Conservation (phyloP, 2,113 vertebrate species). For the Capreolus pygargus region DNA sequence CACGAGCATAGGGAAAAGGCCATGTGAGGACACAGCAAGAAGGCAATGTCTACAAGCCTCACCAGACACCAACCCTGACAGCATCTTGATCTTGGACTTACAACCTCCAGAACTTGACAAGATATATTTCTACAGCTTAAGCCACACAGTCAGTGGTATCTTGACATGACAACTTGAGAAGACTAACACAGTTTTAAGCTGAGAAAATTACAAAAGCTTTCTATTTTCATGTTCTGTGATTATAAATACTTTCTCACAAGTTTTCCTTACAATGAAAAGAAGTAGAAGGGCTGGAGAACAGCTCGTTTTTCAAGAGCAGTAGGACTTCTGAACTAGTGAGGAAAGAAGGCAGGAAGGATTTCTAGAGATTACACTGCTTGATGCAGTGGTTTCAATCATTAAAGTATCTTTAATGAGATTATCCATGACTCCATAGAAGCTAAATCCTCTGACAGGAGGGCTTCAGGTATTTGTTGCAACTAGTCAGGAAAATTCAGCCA, state of each 20-base stretch:
- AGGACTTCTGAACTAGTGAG: neutral
- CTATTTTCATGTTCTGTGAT: neutral
- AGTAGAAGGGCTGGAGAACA: neutral
- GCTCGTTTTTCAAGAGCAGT: neutral
- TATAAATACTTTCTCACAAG: neutral
- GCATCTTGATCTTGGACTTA: neutral
- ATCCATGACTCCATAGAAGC: neutral
- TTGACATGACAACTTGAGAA: neutral
- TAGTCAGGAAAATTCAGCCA: neutral
- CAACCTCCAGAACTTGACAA: neutral
- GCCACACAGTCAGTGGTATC: neutral
- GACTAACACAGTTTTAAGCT: neutral
- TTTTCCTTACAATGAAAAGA: neutral
- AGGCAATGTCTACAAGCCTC: neutral
- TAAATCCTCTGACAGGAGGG: neutral
- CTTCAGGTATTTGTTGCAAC: neutral
- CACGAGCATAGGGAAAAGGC: neutral
- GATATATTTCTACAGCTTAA: neutral
- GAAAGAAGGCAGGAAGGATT: neutral
- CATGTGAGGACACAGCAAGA: neutral
- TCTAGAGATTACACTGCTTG: neutral
- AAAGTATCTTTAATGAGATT: conserved; percentile 20
- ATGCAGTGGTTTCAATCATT: neutral
- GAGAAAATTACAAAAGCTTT: neutral
- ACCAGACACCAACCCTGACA: neutral